Evolutionary conservation across 2,797 vertebrate species (phyloP), one percentile per base, ranked within the genome.

Genomic region (Halcyon smyrnensis): DNA sequence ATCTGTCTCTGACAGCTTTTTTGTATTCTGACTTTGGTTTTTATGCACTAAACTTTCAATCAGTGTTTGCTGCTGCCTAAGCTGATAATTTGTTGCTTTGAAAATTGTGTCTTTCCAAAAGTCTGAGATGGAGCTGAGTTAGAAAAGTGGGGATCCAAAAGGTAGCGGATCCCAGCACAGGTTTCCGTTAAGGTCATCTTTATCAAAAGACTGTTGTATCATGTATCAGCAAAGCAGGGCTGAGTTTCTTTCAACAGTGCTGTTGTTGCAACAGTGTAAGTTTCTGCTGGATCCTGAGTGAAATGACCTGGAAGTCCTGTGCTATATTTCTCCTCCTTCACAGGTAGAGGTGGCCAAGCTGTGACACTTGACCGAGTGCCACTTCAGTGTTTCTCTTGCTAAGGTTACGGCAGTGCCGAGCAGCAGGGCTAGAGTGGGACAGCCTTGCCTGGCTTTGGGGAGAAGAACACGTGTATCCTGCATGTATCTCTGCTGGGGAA

Each of bases 321-420:
- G 90, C 89, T 95, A 32, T 96, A 63, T 73, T 96, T 95, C 81
- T 85, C 62, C 81, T 92, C 77, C 94, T 89, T 96, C 97, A 56
- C 21, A 64, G 59, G 46, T 83, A 41, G 50, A 75, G 15, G n/a
- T 82, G 80, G 67, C 63, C 43, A 89, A 63, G 43, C 74, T 76
- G 53, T 83, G 50, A 65, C 46, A 27, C 51, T 34, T 59, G 43
- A 82, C 59, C 0, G 0, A n/a, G 57, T 65, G 73, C 43, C 43
- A 23, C 80, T 69, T 18, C 39, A 54, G 10, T 34, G 4, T 18
- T 76, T 70, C 41, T 82, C 46, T 69, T 60, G 56, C 57, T 20
- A 28, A 86, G 32, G 57, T 85, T 60, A 39, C 57, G 4, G 6
- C 18, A 0, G 0, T 75, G 45, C 64, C 50, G 53, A 53, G 75